phyloP scores from a whole-genome alignment of 92 coral and sea anemone genomes.

The Virgularia gustaviana region DNA sequence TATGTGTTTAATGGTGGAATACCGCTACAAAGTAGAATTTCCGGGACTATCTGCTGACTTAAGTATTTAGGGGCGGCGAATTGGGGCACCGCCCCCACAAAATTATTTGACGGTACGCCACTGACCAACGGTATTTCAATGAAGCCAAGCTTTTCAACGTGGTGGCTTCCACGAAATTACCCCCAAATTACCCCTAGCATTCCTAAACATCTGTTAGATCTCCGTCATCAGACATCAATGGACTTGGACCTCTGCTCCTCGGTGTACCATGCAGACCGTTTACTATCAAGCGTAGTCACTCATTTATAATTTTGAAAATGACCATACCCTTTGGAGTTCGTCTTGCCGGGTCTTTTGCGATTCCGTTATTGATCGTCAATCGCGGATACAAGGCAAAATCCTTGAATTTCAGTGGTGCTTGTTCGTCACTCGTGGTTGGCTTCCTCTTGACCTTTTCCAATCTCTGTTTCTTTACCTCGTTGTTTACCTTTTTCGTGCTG shows the following conservation, averaged over 20 bases:
- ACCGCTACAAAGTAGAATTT: too few species aligned
- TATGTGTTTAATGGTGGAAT: too few species aligned
- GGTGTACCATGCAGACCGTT: neutral
- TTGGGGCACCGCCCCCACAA: too few species aligned
- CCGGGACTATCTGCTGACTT: too few species aligned
- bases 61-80: too few species aligned
- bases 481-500: constrained; percentile 69
- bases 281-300: neutral
- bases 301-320: neutral
- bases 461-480: constrained; percentile 78
- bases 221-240: too few species aligned
- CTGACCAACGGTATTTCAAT: too few species aligned
- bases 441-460: constrained; percentile 74
- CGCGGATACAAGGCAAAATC: constrained; percentile 73
- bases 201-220: neutral
- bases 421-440: constrained; percentile 80
- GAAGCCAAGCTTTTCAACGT: too few species aligned
- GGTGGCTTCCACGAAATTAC: too few species aligned
- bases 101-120: too few species aligned
- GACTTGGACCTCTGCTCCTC: neutral
- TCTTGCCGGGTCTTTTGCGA: neutral
- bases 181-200: neutral
- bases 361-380: constrained; percentile 56
- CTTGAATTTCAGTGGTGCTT: constrained; percentile 74
- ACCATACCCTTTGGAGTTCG: constrained; percentile 24